Evolutionary conservation across 2,113 vertebrate species (phyloP), one percentile per base, ranked within the genome.

Genomic region (Columba livia): DNA sequence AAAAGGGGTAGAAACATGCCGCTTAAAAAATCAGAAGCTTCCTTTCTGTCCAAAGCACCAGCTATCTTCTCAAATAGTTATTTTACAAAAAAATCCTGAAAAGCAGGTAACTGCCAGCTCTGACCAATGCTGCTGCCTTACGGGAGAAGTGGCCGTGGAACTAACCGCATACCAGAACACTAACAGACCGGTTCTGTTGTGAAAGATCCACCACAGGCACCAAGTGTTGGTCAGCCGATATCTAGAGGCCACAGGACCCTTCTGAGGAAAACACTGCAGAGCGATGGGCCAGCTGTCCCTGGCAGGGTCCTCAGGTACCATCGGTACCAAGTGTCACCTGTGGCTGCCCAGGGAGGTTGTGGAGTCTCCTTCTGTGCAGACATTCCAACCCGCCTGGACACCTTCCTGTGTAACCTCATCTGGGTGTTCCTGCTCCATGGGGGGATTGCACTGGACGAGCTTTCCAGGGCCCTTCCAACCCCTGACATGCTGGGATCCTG

Each of bases 51-150:
- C 93, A 75, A 96, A 58, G 75, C 77, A 73, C 85, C 88, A 84
- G 85, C 94, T 81, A 61, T 62, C 80, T 94, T 79, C 94, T 96
- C 61, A n/a, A 42, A 84, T 81, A 93, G 77, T n/a, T 77, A 69
- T 74, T 97, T 96, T 92, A 36, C 90, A 34, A 71, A 84, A 96
- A 97, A 69, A 96, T 97, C 94, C 79, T 91, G 96, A 56, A 64
- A 40, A 85, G 91, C 97, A 94, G 96, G 95, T 92, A 95, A 21
- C 54, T 62, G 93, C 91, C 80, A 92, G 93, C 81, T 71, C 65
- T 66, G 48, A 87, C 77, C 88, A 94, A 57, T 82, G 93, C 97
- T 95, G 97, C 64, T 94, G 97, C 87, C 82, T 56, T 85, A 77
- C 97, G 42, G 96, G 97, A 97, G 93, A 57, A 40, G 70, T 53